Conservation (phyloP, 2,113 vertebrate genomes). For the Octodon degus region DNA sequence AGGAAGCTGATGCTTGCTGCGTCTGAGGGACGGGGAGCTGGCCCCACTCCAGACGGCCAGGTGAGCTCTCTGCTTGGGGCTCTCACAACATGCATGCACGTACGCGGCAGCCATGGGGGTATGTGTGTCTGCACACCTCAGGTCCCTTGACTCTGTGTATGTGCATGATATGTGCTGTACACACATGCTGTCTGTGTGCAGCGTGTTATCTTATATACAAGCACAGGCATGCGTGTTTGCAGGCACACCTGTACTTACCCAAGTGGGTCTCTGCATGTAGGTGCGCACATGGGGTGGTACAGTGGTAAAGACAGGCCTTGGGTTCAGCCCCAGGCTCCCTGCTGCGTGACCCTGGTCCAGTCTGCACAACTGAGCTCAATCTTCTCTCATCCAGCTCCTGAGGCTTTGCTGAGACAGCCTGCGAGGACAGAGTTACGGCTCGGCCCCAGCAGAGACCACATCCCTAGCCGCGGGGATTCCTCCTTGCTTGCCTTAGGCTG, state of each 20-base stretch:
- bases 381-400: fast-evolving
- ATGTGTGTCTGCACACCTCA: fast-evolving
- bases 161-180: fast-evolving
- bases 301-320: not conserved
- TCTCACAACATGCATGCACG: fast-evolving
- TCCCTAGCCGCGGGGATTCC: fast-evolving
- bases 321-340: not conserved
- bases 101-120: fast-evolving
- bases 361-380: not conserved
- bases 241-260: fast-evolving
- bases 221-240: fast-evolving
- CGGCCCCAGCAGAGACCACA: not conserved
- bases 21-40: constrained; percentile 15
- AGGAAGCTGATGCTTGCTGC: not conserved
- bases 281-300: fast-evolving
- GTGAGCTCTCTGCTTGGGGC: not conserved
- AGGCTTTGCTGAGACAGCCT: not conserved
- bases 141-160: not conserved
- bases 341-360: constrained; percentile 18
- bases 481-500: fast-evolving
- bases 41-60: constrained; percentile 43
- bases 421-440: fast-evolving
- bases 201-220: fast-evolving
- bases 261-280: fast-evolving
- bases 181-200: not conserved